Evolutionary conservation across 2,113 vertebrate genomes (phyloP).

Genomic region (Chrysochloris asiatica): DNA sequence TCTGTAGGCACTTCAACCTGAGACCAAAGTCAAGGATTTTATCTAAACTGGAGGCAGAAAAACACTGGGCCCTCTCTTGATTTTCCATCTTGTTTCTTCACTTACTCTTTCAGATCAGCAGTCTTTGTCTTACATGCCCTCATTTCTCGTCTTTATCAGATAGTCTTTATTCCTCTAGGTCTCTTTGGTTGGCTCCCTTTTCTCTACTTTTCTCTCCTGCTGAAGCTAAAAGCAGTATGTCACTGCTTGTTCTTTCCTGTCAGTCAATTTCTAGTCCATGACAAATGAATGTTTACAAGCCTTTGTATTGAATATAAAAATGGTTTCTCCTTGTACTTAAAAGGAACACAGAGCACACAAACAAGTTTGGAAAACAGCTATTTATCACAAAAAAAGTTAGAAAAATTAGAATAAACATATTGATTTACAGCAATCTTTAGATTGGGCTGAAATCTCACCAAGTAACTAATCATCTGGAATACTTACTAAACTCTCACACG

Average conservation of each 20-base stretch:
- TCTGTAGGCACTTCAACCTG: neutral
- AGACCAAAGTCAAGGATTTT: neutral
- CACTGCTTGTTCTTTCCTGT: constrained; percentile 54
- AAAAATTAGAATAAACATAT: constrained; percentile 31
- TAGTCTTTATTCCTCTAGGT: neutral
- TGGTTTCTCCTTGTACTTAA: constrained; percentile 27
- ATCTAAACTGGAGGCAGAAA: neutral
- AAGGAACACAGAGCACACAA: constrained; percentile 27
- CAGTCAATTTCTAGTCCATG: constrained; percentile 46
- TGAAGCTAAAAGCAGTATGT: constrained; percentile 44
- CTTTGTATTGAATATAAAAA: constrained; percentile 57
- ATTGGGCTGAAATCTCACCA: constrained; percentile 46
- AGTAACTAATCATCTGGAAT: neutral
- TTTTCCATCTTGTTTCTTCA: neutral
- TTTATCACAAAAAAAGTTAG: constrained; percentile 45
- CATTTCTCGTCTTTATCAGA: neutral
- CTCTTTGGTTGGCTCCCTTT: constrained; percentile 22
- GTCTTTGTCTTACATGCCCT: neutral
- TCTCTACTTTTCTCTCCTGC: neutral
- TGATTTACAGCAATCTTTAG: constrained; percentile 29
- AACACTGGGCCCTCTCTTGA: neutral
- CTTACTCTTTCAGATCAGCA: neutral
- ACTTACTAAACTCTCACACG: neutral
- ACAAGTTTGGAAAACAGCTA: neutral
- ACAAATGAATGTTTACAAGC: constrained; percentile 59